A percentile compares a stretch with the other conserved stretches of the same genome.
Conservation (phyloP, 1,140 invertebrate genomes). For the Polyergus mexicanus region DNA sequence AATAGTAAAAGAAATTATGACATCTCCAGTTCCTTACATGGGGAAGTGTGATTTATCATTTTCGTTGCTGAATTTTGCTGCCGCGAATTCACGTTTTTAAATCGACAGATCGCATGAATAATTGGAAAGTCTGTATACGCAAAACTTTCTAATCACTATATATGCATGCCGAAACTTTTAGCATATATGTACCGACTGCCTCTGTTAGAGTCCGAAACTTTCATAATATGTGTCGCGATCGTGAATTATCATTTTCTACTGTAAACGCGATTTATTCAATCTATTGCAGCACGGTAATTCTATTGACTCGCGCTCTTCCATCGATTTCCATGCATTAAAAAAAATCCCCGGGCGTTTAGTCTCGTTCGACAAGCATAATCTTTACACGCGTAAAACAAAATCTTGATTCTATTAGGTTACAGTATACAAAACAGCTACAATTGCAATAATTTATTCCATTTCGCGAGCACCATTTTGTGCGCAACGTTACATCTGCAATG, state of each 20-base stretch:
- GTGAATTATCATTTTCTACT: conserved; percentile 14
- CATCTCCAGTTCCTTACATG: not conserved
- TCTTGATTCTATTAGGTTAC: not conserved
- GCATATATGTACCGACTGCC: conserved; percentile 19
- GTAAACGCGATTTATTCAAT: not conserved
- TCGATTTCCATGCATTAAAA: not conserved
- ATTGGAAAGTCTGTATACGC: not conserved
- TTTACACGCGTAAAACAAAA: not conserved
- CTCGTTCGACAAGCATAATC: not conserved
- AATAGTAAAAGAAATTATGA: not conserved
- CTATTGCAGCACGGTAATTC: not conserved
- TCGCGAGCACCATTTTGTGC: not conserved
- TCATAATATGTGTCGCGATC: conserved; percentile 20
- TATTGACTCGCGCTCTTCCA: not conserved
- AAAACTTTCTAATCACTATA: conserved; percentile 1
- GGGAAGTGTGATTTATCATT: not conserved
- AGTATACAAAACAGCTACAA: not conserved
- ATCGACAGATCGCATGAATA: not conserved
- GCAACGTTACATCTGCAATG: not conserved
- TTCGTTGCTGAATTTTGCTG: not conserved
- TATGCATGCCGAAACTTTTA: conserved; percentile 3
- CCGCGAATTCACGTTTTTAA: not conserved
- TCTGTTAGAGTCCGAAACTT: conserved; percentile 37
- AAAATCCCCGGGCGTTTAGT: not conserved
- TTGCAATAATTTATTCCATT: conserved; percentile 25